Percentiles rank a stretch among this genome's conserved stretches.
Evolutionary conservation across 2,113 vertebrate genomes (phyloP).

Genomic region (Oryzias javanicus): DNA sequence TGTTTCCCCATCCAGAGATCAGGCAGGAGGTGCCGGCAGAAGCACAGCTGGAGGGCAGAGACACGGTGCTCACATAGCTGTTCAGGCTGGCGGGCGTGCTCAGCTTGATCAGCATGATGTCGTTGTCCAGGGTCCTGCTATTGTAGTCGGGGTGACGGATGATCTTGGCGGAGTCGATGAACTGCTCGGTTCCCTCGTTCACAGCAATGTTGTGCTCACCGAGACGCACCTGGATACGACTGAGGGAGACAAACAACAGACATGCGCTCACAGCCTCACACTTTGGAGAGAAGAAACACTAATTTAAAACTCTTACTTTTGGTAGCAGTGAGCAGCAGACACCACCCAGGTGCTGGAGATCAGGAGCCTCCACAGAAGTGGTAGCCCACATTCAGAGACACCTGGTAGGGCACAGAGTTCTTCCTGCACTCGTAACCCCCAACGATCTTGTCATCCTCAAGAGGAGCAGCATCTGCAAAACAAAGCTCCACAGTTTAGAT

Average conservation of each 20-base stretch:
- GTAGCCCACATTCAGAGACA: constrained; percentile 80
- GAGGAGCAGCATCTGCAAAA: constrained; percentile 67
- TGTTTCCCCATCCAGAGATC: constrained; percentile 90
- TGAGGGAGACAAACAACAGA: constrained; percentile 25
- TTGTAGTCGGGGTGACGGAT: constrained; percentile 75
- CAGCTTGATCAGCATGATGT: constrained; percentile 90
- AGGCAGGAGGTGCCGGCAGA: constrained; percentile 77
- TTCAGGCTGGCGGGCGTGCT: constrained; percentile 60
- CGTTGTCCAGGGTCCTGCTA: constrained; percentile 76
- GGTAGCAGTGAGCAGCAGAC: constrained; percentile 86
- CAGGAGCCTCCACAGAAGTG: constrained; percentile 80
- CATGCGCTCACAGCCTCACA: background rate
- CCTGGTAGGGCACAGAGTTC: constrained; percentile 76
- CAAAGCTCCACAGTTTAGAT: background rate
- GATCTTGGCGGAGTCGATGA: constrained; percentile 59
- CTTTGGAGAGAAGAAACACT: no score
- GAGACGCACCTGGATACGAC: constrained; percentile 72
- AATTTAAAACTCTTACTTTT: constrained; percentile 68
- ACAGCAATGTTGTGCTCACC: constrained; percentile 81
- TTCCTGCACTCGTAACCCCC: constrained; percentile 79
- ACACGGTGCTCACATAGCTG: constrained; percentile 68
- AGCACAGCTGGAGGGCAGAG: constrained; percentile 77
- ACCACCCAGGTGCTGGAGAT: constrained; percentile 82
- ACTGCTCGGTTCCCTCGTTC: constrained; percentile 77
- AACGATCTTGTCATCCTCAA: constrained; percentile 82